Base-by-base conservation (phyloP, 2,888 invertebrate species). In the Proisotoma minuta region DNA sequence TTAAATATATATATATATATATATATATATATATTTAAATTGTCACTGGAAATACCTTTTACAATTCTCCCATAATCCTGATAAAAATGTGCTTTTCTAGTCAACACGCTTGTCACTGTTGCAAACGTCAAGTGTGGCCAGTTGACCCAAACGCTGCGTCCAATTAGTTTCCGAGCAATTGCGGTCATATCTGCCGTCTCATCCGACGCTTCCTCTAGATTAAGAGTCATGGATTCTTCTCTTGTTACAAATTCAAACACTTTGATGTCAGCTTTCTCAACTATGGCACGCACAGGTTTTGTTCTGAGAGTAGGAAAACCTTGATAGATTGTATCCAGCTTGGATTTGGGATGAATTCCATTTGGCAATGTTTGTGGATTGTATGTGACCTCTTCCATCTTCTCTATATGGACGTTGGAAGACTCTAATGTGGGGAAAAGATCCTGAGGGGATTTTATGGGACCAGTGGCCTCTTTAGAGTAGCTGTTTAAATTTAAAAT, bases 281-380 rank as follows among this genome's bases (percentile, higher is more conserved):
- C 74, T 27, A 77, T 76, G 29, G 84, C 83, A 89, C 90, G 82
- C 77, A 92, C 92, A 24, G 86, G 81, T 39, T 97, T 79, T 78
- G 94, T 89, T 72, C 87, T 87, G 78, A 96, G 83, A 0, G 93
- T 93, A 0, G 97, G 96, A 77, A 98, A 98, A 10, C 97, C 97
- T 0, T 91, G 89, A 78, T 87, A 91, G 76, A 87, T 85, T 56
- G 87, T 82, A 74, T 88, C 84, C 29, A 84, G 78, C 61, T 81
- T 79, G 0, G 85, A 86, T 59, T 85, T 86, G 0, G 85, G 84
- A 75, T 87, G 82, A 65, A 89, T 81, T 5, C 92, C 91, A 63
- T 86, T 84, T 2, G 84, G 79, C 22, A 93, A 78, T 72, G 83
- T 78, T 0, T 80, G 78, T 5, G 71, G 75, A 0, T 85, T 81